phyloP scores from a whole-genome alignment of 64 coral and sea anemone species.

The Montipora efflorescens region DNA sequence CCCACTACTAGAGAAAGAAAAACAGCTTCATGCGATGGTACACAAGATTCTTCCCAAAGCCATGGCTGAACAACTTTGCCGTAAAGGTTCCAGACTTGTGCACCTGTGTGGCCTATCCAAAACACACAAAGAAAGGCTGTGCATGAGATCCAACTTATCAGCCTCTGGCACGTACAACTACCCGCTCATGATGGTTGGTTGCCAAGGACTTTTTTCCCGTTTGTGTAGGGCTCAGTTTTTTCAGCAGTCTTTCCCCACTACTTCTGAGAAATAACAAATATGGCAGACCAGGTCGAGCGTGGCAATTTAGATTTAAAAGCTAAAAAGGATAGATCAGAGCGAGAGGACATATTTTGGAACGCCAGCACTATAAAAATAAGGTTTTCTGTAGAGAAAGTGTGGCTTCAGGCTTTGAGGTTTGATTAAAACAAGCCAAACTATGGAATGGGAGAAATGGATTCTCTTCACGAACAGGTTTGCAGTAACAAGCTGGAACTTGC shows the following conservation, averaged over 20 bases:
- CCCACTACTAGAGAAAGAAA: neutral
- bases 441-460: conserved; percentile 61
- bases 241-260: neutral
- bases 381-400: conserved; percentile 1
- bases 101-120: conserved; percentile 4
- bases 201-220: too few species aligned
- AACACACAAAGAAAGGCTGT: too few species aligned
- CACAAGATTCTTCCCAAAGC: conserved; percentile 18
- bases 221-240: too few species aligned
- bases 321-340: conserved; percentile 7
- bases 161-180: conserved; percentile 21
- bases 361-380: conserved; percentile 15
- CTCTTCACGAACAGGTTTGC: conserved; percentile 25
- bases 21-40: neutral
- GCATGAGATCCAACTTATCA: neutral
- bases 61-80: neutral
- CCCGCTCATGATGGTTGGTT: neutral
- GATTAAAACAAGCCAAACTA: conserved; percentile 51
- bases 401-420: neutral
- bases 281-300: conserved; percentile 1
- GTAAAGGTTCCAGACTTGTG: neutral
- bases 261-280: neutral
- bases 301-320: conserved; percentile 33
- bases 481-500: conserved; percentile 53
- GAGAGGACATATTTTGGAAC: conserved; percentile 58